phyloP scores from a whole-genome alignment of 1,140 invertebrate genomes.

The Teleopsis dalmanni region DNA sequence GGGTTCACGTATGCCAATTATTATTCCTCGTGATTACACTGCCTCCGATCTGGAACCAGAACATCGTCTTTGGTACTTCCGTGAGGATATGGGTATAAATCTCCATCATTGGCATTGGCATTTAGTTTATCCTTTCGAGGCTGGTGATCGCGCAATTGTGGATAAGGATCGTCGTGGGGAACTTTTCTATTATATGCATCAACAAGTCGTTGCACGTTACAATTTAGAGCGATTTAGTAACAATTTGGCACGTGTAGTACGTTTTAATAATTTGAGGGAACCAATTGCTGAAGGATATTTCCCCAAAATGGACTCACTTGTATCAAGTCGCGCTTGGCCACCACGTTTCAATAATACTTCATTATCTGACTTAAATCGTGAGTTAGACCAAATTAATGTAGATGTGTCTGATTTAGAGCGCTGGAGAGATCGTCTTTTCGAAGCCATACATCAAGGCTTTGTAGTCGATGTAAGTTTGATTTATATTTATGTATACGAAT shows the following conservation, averaged over 20 bases:
- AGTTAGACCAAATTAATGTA: conserved; percentile 56
- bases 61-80: conserved; percentile 62
- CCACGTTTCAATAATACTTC: conserved; percentile 52
- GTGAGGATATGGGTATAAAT: conserved; percentile 66
- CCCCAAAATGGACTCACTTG: conserved; percentile 61
- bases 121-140: conserved; percentile 66
- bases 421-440: conserved; percentile 66
- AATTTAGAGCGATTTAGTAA: conserved; percentile 63
- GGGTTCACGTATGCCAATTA: conserved; percentile 57
- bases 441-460: conserved; percentile 63
- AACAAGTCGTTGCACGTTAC: conserved; percentile 60
- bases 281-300: conserved; percentile 64
- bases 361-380: conserved; percentile 58
- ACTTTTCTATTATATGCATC: conserved; percentile 73
- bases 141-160: conserved; percentile 51
- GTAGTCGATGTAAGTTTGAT: conserved; percentile 48
- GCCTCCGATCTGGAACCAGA: conserved; percentile 65
- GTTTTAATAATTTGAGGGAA: conserved; percentile 54
- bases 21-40: conserved; percentile 64
- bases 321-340: conserved; percentile 58
- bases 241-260: conserved; percentile 50
- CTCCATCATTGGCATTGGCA: conserved; percentile 82
- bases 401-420: conserved; percentile 63
- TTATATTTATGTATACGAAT: neutral
- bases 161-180: conserved; percentile 65